Evolutionary conservation across 37 sponge, comb jelly and placozoan genomes (phyloP).

Genomic region (Geodia barretti): DNA sequence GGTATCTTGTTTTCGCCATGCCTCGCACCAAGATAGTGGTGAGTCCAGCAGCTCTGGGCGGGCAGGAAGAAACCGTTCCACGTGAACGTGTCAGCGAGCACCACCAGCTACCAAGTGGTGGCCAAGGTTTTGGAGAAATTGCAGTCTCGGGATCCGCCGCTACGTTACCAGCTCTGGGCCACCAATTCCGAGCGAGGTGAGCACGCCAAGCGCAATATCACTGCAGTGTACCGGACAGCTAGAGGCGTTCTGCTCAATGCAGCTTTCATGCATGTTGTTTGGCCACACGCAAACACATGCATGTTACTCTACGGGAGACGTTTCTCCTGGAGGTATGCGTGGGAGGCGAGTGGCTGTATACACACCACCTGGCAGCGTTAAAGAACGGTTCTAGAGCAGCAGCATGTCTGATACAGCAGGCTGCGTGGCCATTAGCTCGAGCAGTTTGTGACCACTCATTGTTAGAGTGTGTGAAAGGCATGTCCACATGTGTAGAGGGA

Average conservation of each 20-base stretch:
- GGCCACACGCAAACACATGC: not conserved
- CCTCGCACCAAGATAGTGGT: conserved; percentile 44
- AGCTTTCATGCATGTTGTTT: not conserved
- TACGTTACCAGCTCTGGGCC: conserved; percentile 44
- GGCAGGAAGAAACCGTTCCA: conserved; percentile 30
- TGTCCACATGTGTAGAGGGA: too few species aligned
- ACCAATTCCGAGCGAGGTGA: not conserved
- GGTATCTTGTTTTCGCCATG: too few species aligned
- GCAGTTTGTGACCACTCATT: too few species aligned
- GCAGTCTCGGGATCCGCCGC: conserved; percentile 27
- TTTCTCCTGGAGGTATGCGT: too few species aligned
- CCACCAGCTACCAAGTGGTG: conserved; percentile 45
- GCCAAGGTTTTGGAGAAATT: conserved; percentile 57
- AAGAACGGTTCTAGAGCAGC: too few species aligned
- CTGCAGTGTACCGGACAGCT: not conserved
- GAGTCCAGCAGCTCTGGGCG: conserved; percentile 13
- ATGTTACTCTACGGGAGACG: too few species aligned
- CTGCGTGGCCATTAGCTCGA: too few species aligned
- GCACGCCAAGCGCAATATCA: not conserved
- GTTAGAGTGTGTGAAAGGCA: too few species aligned
- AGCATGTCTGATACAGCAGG: too few species aligned
- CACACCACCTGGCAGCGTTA: too few species aligned
- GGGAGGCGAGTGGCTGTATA: not conserved
- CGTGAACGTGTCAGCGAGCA: conserved; percentile 35
- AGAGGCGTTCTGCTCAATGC: not conserved